Evolutionary conservation across 2,113 vertebrate species (phyloP).

Genomic region (Nettapus auritus): DNA sequence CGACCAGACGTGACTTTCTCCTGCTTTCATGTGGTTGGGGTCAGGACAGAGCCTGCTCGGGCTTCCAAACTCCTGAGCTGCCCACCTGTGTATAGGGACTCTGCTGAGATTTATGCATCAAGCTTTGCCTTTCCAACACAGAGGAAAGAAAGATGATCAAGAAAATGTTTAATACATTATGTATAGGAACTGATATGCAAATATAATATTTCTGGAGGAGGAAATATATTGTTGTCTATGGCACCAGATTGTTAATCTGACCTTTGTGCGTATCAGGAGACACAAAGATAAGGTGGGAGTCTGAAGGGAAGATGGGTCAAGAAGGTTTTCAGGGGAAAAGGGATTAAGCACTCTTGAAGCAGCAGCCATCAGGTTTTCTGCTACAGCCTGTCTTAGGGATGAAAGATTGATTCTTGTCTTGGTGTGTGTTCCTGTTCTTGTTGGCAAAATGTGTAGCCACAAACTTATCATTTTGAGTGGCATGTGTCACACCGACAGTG

Average conservation of each 20-base stretch:
- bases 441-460: constrained; percentile 2
- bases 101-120: neutral
- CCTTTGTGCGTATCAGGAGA: neutral
- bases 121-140: neutral
- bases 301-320: neutral
- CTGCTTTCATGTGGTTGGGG: neutral
- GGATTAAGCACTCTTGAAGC: neutral
- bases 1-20: neutral
- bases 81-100: neutral
- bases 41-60: neutral
- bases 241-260: neutral
- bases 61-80: neutral
- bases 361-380: neutral
- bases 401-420: neutral
- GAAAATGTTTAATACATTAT: neutral
- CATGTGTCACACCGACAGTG: neutral
- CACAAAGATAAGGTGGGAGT: neutral
- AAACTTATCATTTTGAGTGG: neutral
- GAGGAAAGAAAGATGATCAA: neutral
- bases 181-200: neutral
- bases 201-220: neutral
- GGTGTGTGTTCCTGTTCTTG: neutral
- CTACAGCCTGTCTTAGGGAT: neutral
- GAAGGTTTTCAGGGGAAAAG: neutral
- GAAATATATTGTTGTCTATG: neutral